Conservation (phyloP, 2,113 vertebrate species). For the Himantopus leucocephalus region DNA sequence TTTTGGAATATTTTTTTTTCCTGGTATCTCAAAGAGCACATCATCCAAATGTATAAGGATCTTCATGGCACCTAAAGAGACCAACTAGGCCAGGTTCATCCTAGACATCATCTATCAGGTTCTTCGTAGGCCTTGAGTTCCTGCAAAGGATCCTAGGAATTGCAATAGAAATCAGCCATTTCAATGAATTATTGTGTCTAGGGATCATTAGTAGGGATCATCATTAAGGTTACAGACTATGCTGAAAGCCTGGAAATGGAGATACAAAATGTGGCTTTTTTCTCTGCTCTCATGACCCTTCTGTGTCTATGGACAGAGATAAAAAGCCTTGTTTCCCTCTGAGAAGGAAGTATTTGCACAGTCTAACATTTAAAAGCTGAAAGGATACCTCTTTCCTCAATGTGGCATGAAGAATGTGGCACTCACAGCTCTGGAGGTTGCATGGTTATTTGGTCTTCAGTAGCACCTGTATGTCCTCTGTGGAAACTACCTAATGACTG, state of each 20-base stretch:
- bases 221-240: not conserved
- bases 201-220: not conserved
- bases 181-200: not conserved
- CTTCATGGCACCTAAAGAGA: not conserved
- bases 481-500: not conserved
- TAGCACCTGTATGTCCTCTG: not conserved
- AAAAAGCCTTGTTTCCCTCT: not conserved
- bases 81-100: not conserved
- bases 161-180: not conserved
- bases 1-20: not conserved
- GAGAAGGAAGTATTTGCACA: not conserved
- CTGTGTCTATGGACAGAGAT: not conserved
- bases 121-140: not conserved
- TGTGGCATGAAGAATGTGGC: not conserved
- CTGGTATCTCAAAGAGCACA: fast-evolving
- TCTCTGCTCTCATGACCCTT: not conserved
- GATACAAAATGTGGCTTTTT: not conserved
- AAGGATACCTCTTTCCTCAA: not conserved
- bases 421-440: not conserved
- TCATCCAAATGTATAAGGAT: not conserved
- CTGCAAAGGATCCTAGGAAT: not conserved
- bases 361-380: not conserved
- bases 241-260: not conserved
- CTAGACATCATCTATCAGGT: not conserved
- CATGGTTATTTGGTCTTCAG: not conserved